phyloP scores from a whole-genome alignment of 2,113 vertebrate species.

The Cichladusa arquata region DNA sequence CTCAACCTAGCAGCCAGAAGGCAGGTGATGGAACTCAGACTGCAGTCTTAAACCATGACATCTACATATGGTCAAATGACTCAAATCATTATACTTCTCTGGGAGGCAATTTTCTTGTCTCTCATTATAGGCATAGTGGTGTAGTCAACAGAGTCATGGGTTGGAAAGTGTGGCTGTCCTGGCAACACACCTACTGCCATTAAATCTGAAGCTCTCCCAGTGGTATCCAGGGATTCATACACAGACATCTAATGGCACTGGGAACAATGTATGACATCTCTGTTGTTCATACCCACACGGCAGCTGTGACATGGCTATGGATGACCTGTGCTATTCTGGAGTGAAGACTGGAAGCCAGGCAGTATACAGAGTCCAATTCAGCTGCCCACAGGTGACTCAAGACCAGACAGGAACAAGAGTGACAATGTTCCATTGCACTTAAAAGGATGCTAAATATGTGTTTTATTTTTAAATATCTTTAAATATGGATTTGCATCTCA shows the following conservation, averaged over 20 bases:
- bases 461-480: too few relatives aligned
- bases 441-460: not conserved
- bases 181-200: too few relatives aligned
- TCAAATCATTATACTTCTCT: not conserved
- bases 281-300: not conserved
- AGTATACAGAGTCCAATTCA: not conserved
- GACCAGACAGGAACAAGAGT: not conserved
- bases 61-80: not conserved
- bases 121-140: not conserved
- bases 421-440: not conserved
- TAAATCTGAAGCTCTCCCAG: not conserved
- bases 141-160: not conserved
- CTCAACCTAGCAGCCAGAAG: not conserved
- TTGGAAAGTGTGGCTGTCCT: fast-evolving
- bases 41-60: not conserved
- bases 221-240: not conserved
- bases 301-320: not conserved
- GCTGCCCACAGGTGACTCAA: not conserved
- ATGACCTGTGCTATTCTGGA: not conserved
- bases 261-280: fast-evolving
- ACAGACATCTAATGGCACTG: not conserved
- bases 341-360: not conserved
- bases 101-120: not conserved
- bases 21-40: not conserved
- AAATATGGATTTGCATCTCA: not conserved